Base-by-base conservation (phyloP, 1,140 invertebrate species). In the Meloidogyne hapla region DNA sequence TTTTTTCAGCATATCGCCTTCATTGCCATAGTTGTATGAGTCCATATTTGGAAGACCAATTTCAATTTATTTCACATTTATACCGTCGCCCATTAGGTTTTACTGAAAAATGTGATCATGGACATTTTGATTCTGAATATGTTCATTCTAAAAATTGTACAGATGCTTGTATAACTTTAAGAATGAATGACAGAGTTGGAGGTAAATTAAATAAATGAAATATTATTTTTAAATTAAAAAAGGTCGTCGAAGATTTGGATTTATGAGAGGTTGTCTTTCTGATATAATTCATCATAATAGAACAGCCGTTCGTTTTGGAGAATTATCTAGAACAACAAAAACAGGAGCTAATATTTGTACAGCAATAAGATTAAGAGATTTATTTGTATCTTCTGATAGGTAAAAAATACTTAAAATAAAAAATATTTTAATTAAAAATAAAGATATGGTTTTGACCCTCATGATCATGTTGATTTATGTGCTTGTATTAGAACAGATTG, bases 171-270 rank as follows among this genome's bases (percentile, higher is more conserved):
- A 80, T 86, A 23, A 87, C 84, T 25, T 76, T 86, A 15, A 42
- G 83, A 66, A 86, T 86, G 78, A 86, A 86, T 63, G 85, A 86
- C 69, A 84, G 81, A 78, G 84, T 86, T 40, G 85, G 85, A 78
- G 85, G 84, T 85, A 70, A 18, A 38, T 65, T 33, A 8, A 33
- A 62, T 26, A 42, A 40, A 66, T 33, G 12, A 25, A 6, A 23
- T 8, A 25, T 74, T 74, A n/a, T 85, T 77, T 56, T 56, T 8
- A 56, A n/a, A n/a, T n/a, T 2, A 56, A 21, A 56, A n/a, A 23
- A 85, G 84, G 85, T 18, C 75, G 85, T 61, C 65, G 81, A 65
- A 74, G 83, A 69, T 79, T 77, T 69, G 85, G 85, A n/a, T 86
- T 83, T 70, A 84, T 86, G 82, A 69, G 85, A n/a, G 85, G 85